phyloP scores from a whole-genome alignment of 2,888 invertebrate species.

The Hypselothyrea guttata region DNA sequence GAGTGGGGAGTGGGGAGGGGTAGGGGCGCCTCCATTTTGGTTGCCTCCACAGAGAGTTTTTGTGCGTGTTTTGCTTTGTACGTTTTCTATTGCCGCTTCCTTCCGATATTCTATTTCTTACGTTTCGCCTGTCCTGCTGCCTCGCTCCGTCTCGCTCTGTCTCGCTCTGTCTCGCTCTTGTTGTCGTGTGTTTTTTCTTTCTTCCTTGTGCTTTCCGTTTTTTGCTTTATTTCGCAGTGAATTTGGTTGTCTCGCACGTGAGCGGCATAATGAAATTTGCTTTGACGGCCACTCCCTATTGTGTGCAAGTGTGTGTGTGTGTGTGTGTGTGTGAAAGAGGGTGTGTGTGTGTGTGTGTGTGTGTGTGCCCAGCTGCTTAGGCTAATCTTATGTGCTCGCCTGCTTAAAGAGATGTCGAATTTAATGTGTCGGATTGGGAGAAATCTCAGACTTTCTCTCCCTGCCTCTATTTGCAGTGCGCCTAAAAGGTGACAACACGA shows the following conservation, averaged over 20 bases:
- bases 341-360: conserved; percentile 23
- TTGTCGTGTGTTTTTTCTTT: conserved; percentile 22
- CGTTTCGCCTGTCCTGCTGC: conserved; percentile 5
- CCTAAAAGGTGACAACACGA: conserved; percentile 72
- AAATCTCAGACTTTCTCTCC: conserved; percentile 58
- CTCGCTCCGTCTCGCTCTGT: conserved; percentile 12
- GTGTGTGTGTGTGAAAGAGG: conserved; percentile 28
- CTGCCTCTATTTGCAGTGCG: conserved; percentile 62
- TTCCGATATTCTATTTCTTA: conserved; percentile 62
- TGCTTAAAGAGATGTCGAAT: conserved; percentile 70
- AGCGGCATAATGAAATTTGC: conserved; percentile 75
- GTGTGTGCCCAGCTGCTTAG: conserved; percentile 66
- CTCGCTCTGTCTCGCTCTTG: conserved; percentile 10
- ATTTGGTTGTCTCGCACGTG: conserved; percentile 81
- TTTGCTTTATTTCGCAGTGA: conserved; percentile 74
- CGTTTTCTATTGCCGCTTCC: conserved; percentile 74
- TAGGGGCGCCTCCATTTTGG: conserved; percentile 31
- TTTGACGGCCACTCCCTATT: conserved; percentile 67
- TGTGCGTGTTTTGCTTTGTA: conserved; percentile 71
- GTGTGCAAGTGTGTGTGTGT: conserved; percentile 22
- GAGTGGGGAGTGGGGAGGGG: neutral
- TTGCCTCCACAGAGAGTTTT: conserved; percentile 14
- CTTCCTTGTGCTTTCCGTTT: conserved; percentile 43
- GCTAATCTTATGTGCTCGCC: conserved; percentile 68
- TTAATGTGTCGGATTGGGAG: conserved; percentile 53